phyloP scores from a whole-genome alignment of 1,140 invertebrate genomes.

The Drosophila littoralis region DNA sequence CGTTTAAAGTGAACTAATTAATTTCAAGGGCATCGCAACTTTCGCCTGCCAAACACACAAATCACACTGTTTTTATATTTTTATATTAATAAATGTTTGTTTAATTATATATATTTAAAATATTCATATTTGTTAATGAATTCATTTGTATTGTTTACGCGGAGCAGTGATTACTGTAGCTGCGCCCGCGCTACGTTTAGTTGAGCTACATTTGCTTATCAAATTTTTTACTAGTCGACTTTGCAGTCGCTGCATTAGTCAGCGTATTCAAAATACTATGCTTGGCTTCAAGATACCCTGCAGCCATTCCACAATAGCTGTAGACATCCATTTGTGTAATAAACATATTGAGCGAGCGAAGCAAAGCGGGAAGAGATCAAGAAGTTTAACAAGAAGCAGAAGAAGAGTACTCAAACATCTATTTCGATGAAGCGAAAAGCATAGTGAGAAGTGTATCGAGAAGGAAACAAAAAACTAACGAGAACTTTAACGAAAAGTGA shows the following conservation, averaged over 20 bases:
- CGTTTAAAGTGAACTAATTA: conserved; percentile 62
- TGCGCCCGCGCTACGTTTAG: not conserved
- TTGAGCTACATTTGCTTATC: conserved; percentile 26
- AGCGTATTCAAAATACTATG: conserved; percentile 31
- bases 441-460: too few relatives aligned
- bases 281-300: not conserved
- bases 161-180: conserved; percentile 13
- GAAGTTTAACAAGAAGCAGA: too few relatives aligned
- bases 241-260: conserved; percentile 55
- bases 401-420: too few relatives aligned
- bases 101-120: not conserved
- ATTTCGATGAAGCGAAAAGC: too few relatives aligned
- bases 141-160: not conserved
- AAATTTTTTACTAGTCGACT: conserved; percentile 38
- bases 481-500: too few relatives aligned
- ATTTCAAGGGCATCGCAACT: conserved; percentile 54
- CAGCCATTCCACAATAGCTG: not conserved
- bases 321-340: not conserved
- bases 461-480: too few relatives aligned
- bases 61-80: conserved; percentile 4
- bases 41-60: conserved; percentile 29
- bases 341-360: too few relatives aligned
- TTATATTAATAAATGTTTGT: not conserved
- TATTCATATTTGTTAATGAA: not conserved
- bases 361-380: too few relatives aligned